phyloP scores from a whole-genome alignment of 2,888 invertebrate genomes.

The Junonia oenone region DNA sequence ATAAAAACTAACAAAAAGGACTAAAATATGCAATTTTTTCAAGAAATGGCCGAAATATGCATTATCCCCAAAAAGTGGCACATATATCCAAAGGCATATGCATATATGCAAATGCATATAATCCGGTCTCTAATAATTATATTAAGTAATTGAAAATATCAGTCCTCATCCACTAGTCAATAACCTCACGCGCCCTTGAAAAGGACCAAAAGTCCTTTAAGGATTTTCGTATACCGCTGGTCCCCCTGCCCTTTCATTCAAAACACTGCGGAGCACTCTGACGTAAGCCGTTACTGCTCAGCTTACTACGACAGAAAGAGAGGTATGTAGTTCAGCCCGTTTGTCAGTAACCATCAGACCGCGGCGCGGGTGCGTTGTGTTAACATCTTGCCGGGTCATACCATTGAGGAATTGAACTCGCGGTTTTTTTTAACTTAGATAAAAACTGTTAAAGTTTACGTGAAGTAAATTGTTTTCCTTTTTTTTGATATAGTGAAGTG shows the following conservation, averaged over 20 bases:
- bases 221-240: conserved; percentile 21
- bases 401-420: conserved; percentile 15
- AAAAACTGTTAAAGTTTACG: conserved; percentile 14
- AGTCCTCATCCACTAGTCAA: neutral
- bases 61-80: too few relatives aligned
- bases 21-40: too few relatives aligned
- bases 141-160: neutral
- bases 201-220: conserved; percentile 22
- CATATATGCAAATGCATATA: too few relatives aligned
- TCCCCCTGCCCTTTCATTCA: conserved; percentile 53
- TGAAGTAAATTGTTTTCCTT: conserved; percentile 33
- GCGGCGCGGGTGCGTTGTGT: conserved; percentile 49
- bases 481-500: conserved; percentile 28
- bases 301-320: conserved; percentile 39
- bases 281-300: conserved; percentile 64
- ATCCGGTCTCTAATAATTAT: too few relatives aligned
- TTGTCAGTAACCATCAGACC: conserved; percentile 54
- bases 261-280: conserved; percentile 49
- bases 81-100: too few relatives aligned
- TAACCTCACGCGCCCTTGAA: conserved; percentile 23
- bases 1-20: too few relatives aligned
- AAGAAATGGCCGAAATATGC: too few relatives aligned
- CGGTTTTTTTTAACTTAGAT: conserved; percentile 12
- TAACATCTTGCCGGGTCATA: conserved; percentile 8
- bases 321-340: conserved; percentile 28